Evolutionary conservation across 2,888 invertebrate genomes (phyloP).

Genomic region (Thysanoteuthis rhombus): DNA sequence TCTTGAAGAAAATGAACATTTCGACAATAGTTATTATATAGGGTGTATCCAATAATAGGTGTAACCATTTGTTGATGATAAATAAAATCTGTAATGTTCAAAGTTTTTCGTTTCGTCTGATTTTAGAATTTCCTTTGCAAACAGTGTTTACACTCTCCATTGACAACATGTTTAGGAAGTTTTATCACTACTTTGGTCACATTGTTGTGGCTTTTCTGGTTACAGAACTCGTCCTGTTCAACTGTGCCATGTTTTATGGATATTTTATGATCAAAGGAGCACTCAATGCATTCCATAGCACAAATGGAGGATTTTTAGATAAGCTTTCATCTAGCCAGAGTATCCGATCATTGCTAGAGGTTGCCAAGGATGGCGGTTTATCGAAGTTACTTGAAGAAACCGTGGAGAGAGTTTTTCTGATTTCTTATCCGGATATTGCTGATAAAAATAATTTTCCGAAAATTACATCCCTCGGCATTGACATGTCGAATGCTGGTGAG

Average conservation of each 20-base stretch:
- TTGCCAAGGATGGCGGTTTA: constrained; percentile 51
- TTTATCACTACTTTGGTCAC: neutral
- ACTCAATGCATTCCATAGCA: neutral
- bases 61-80: too few relatives aligned
- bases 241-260: constrained; percentile 23
- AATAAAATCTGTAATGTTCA: too few relatives aligned
- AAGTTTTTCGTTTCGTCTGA: too few relatives aligned
- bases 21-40: too few relatives aligned
- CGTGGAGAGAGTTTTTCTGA: constrained; percentile 48
- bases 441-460: neutral
- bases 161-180: neutral
- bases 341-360: constrained; percentile 34
- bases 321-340: neutral
- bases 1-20: too few relatives aligned
- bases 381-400: constrained; percentile 47
- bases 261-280: constrained; percentile 21
- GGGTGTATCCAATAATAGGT: too few relatives aligned
- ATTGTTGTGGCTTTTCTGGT: constrained; percentile 15
- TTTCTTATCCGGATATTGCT: constrained; percentile 34
- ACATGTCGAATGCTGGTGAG: constrained; percentile 56
- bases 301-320: constrained; percentile 16
- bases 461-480: constrained; percentile 45
- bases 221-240: constrained; percentile 2
- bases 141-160: neutral
- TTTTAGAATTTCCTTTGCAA: too few relatives aligned